A percentile compares a stretch with the other conserved stretches of the same genome.
These are phyloP conservation scores for Rhinolophus ferrumequinum DNA, from an alignment of 2,113 vertebrate species.

Conservation along the genomic window DNA sequence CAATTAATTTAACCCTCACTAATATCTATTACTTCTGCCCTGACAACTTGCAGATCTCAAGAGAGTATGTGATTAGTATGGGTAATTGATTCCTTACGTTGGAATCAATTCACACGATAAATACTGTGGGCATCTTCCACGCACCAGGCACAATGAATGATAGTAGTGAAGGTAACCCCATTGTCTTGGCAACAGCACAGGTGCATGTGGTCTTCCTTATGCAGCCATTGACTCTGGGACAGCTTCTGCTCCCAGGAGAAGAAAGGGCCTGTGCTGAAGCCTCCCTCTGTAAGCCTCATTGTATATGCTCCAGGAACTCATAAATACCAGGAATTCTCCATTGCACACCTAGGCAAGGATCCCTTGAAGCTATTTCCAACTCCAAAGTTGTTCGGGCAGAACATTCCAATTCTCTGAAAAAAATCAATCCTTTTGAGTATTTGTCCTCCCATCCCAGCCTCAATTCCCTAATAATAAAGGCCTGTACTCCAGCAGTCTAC, in stretches of 20 bases:
- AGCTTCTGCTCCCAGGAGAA: background rate
- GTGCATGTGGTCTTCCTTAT: background rate
- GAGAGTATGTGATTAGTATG: background rate
- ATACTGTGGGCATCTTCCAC: background rate
- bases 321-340: background rate
- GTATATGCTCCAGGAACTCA: background rate
- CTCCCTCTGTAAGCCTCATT: background rate
- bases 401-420: background rate
- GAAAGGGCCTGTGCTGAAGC: background rate
- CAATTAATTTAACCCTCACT: background rate
- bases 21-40: background rate
- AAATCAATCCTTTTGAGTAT: background rate
- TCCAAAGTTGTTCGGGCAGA: background rate
- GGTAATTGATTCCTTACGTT: background rate
- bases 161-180: background rate
- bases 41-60: background rate
- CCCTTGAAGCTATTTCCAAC: background rate
- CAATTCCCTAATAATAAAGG: background rate
- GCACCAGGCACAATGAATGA: background rate
- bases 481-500: background rate
- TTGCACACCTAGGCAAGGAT: background rate
- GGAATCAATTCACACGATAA: background rate
- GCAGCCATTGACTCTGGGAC: background rate
- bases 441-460: background rate
- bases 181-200: background rate